phyloP scores from a whole-genome alignment of 2,113 vertebrate species.

The Cercocebus atys region DNA sequence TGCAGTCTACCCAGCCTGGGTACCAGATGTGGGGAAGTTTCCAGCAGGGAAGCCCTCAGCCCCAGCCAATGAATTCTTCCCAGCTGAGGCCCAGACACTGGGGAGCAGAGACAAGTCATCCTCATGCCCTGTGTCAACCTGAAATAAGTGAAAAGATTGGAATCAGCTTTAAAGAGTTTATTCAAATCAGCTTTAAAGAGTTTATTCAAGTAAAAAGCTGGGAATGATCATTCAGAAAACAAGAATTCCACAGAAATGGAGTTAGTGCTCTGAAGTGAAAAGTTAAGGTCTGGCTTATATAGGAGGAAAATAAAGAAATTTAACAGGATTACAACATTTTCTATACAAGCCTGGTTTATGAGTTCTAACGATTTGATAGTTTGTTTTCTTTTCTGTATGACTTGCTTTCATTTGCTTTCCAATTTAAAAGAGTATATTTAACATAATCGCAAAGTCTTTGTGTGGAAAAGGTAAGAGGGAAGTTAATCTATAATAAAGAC shows the following conservation, averaged over 20 bases:
- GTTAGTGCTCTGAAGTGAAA: neutral
- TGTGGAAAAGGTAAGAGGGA: no score
- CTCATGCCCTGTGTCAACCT: neutral
- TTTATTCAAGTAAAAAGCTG: neutral
- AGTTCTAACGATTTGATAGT: neutral
- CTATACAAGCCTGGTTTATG: neutral
- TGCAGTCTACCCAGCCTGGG: neutral
- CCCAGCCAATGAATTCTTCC: neutral
- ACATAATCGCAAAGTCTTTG: neutral
- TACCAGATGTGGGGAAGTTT: neutral
- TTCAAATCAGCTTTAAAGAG: neutral
- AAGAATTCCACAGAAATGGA: neutral
- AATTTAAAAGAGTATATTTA: neutral
- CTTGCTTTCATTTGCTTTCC: neutral
- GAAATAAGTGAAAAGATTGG: neutral
- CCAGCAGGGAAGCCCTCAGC: neutral
- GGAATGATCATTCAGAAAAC: neutral
- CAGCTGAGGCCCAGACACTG: accelerated
- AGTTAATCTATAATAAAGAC: no score
- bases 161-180: neutral
- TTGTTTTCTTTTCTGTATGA: neutral
- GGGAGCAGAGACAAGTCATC: neutral
- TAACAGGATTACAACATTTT: neutral
- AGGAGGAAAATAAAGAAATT: neutral
- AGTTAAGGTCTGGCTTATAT: neutral